Evolutionary conservation across 2,113 vertebrate species (phyloP).

Genomic region (Cyanoderma ruficeps): DNA sequence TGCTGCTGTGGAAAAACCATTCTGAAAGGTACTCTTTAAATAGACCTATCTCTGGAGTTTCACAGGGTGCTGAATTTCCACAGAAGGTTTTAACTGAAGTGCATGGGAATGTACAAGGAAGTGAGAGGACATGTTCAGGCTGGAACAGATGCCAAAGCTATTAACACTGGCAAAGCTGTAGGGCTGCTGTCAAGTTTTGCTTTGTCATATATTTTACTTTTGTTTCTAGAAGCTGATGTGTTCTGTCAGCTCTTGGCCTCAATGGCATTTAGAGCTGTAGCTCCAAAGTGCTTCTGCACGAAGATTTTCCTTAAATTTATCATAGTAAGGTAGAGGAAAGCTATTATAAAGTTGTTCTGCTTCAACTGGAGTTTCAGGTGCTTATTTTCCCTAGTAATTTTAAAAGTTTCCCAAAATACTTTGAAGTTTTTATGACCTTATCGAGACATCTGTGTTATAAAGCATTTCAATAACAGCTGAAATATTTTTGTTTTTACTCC

Average conservation of each 20-base stretch:
- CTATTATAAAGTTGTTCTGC: neutral
- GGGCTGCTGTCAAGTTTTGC: conserved; percentile 38
- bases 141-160: conserved; percentile 51
- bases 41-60: neutral
- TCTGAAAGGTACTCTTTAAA: neutral
- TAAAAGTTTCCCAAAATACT: neutral
- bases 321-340: neutral
- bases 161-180: conserved; percentile 40
- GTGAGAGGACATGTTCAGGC: conserved; percentile 27
- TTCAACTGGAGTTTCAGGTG: neutral
- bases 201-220: conserved; percentile 33
- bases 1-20: neutral
- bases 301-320: neutral
- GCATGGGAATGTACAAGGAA: neutral
- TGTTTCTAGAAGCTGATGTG: conserved; percentile 9
- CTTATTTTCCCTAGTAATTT: neutral
- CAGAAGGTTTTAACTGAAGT: neutral
- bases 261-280: neutral
- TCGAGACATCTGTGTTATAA: neutral
- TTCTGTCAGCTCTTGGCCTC: conserved; percentile 26
- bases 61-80: neutral
- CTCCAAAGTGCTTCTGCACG: neutral
- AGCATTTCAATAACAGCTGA: neutral
- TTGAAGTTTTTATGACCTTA: neutral
- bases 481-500: neutral